Evolutionary conservation across 2,888 invertebrate species (phyloP), one percentile per base, ranked within the genome.

Genomic region (Drosophila acutilabella): DNA sequence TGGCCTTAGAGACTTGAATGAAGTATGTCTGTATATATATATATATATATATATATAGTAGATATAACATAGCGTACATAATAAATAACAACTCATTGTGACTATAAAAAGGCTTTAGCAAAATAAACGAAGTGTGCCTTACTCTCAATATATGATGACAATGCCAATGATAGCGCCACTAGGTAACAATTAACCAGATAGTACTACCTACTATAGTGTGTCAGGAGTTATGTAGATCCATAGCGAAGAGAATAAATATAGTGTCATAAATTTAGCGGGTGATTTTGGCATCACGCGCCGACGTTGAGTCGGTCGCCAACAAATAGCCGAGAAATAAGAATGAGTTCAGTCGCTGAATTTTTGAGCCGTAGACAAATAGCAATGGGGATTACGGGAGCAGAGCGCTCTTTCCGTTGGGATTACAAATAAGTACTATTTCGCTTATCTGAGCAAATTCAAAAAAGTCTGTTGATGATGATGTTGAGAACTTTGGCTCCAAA

Each of bases 351-450:
- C 47, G 61, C 20, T 61, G 82, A 67, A 66, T 66, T 30, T 64
- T 65, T 78, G 71, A 80, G 80, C 80, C 71, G 50, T 67, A 8
- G 53, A 69, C 58, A 80, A 80, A 80, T 80, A 80, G 51, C 51
- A 48, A 61, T 65, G 65, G 68, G 71, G 80, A 80, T 80, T 77
- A 82, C 64, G 80, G 66, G 73, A 68, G 47, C 67, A 30, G 18
- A 59, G 40, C 44, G 47, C 33, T 52, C 51, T 52, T 56, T 58
- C 26, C 26, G 44, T 10, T 64, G 72, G 68, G 68, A 72, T 75
- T 75, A 67, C 58, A 20, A 61, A 48, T 50, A 50, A 33, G 51
- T 58, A 61, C 13, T 36, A 36, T 59, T 48, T 41, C 40, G 41
- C 57, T 58, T 61, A 71, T 44, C 20, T 26, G 23, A 50, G 18